Evolutionary conservation across 2,113 vertebrate genomes (phyloP).

Genomic region (Bufo gargarizans): DNA sequence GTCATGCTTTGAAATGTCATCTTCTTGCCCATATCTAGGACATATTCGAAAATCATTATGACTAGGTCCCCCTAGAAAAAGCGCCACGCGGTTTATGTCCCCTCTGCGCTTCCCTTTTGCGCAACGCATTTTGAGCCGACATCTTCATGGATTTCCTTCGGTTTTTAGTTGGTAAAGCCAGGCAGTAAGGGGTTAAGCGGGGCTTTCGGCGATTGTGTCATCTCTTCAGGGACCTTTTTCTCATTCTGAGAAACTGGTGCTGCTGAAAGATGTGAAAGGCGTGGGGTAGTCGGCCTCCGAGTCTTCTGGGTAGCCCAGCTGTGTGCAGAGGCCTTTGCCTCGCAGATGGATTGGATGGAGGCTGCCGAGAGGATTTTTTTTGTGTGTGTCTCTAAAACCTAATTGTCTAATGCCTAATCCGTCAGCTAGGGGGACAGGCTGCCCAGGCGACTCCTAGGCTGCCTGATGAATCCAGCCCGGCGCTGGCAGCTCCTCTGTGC

Average conservation of each 20-base stretch:
- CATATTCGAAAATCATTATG: not conserved
- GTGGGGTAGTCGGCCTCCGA: slow-evolving; percentile 61
- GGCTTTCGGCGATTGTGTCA: slow-evolving; percentile 72
- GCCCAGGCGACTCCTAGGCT: slow-evolving; percentile 68
- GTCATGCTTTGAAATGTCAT: too few relatives aligned
- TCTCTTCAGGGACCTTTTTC: slow-evolving; percentile 74
- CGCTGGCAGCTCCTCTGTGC: slow-evolving; percentile 50
- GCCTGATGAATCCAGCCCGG: slow-evolving; percentile 64
- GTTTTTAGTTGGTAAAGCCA: not conserved
- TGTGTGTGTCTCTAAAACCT: slow-evolving; percentile 64
- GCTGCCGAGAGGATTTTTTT: slow-evolving; percentile 64
- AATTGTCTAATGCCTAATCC: slow-evolving; percentile 75
- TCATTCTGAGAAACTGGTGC: slow-evolving; percentile 67
- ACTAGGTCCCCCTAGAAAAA: not conserved
- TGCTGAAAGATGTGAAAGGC: slow-evolving; percentile 66
- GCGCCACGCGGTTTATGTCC: not conserved
- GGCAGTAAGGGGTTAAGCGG: slow-evolving; percentile 66
- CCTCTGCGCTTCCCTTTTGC: not conserved
- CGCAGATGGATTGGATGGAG: slow-evolving; percentile 73
- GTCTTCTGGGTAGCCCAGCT: slow-evolving; percentile 70
- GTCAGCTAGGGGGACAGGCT: slow-evolving; percentile 71
- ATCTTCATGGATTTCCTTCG: not conserved
- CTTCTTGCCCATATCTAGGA: not conserved
- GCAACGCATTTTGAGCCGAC: not conserved
- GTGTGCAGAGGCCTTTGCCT: slow-evolving; percentile 66